Evolutionary conservation across 2,888 invertebrate genomes (phyloP).

Genomic region (Agrochola circellaris): DNA sequence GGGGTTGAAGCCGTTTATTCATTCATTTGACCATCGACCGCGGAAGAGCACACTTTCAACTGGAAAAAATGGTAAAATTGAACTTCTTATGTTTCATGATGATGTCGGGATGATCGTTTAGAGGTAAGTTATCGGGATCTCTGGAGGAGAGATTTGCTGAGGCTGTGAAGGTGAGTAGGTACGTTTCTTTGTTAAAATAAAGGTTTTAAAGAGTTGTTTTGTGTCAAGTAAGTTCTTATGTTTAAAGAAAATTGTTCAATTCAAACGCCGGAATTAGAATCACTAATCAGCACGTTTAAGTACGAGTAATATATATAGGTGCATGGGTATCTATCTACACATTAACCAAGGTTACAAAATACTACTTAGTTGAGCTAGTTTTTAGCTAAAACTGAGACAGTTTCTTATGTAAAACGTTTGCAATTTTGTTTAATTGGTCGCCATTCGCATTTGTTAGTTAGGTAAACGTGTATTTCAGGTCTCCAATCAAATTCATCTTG

Average conservation of each 20-base stretch:
- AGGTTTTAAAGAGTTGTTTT: not conserved
- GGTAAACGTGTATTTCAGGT: not conserved
- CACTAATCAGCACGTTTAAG: no score
- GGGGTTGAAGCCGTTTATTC: slow-evolving; percentile 67
- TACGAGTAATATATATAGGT: not conserved
- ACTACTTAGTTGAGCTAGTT: not conserved
- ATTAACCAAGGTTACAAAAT: not conserved
- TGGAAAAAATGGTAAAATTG: slow-evolving; percentile 64
- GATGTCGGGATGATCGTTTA: slow-evolving; percentile 61
- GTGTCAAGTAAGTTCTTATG: not conserved
- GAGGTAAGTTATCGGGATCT: slow-evolving; percentile 50
- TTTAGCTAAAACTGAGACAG: not conserved
- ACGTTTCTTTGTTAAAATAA: slow-evolving; percentile 1
- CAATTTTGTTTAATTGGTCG: not conserved
- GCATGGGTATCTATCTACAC: not conserved
- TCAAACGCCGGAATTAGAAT: not conserved
- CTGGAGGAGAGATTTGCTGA: slow-evolving; percentile 24
- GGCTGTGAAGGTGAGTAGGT: slow-evolving; percentile 30
- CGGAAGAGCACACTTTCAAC: slow-evolving; percentile 64
- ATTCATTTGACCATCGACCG: slow-evolving; percentile 76
- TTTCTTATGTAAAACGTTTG: not conserved
- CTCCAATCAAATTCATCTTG: not conserved
- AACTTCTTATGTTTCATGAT: slow-evolving; percentile 69
- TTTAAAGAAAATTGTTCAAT: not conserved
- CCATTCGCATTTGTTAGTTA: not conserved